Evolutionary conservation across 2,888 invertebrate species (phyloP).

Genomic region (Diaphora mendica): DNA sequence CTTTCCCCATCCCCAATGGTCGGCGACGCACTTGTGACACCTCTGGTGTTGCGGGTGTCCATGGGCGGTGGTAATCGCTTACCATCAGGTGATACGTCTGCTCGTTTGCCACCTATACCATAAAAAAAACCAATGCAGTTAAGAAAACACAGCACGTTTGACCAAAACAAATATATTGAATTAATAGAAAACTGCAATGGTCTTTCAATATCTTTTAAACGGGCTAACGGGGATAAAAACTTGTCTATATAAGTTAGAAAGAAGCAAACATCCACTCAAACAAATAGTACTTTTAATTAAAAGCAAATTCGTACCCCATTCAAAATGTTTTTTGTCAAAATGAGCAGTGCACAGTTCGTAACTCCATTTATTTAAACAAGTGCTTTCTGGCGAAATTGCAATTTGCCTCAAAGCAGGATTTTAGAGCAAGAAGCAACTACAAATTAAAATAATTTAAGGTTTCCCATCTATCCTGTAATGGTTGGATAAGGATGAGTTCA

Average conservation of each 20-base stretch:
- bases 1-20: too few species aligned
- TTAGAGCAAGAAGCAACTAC: slow-evolving; percentile 3
- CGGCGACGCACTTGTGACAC: too few species aligned
- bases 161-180: too few species aligned
- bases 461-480: background rate
- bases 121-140: too few species aligned
- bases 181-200: too few species aligned
- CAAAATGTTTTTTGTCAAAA: background rate
- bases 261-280: background rate
- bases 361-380: slow-evolving; percentile 6
- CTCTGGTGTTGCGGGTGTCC: too few species aligned
- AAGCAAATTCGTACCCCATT: background rate
- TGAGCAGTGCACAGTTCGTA: background rate
- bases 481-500: background rate
- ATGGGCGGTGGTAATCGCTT: too few species aligned
- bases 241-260: background rate
- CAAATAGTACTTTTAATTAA: slow-evolving; percentile 5
- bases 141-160: too few species aligned
- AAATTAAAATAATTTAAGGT: slow-evolving; percentile 11
- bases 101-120: too few species aligned
- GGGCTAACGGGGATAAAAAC: background rate
- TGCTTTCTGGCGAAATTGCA: slow-evolving; percentile 13
- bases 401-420: background rate
- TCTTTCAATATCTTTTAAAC: too few species aligned
- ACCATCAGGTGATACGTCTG: too few species aligned